Evolutionary conservation across 2,888 invertebrate genomes (phyloP).

Genomic region (Troides helena): DNA sequence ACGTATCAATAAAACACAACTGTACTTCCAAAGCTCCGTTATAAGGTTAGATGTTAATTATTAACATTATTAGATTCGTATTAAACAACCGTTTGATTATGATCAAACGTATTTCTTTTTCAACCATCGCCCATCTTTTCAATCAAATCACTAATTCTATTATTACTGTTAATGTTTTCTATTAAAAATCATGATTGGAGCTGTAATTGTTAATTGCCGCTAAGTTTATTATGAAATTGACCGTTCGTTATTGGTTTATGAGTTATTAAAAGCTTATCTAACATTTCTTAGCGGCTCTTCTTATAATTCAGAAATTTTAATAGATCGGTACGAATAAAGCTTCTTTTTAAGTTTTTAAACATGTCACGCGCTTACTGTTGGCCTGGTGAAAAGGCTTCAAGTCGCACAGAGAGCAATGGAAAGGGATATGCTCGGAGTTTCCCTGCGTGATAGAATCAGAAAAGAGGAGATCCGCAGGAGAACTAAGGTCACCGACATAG

Average conservation of each 20-base stretch:
- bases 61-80: slow-evolving; percentile 27
- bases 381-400: too few relatives aligned
- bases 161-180: slow-evolving; percentile 22
- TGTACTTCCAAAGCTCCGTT: slow-evolving; percentile 23
- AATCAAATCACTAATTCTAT: slow-evolving; percentile 23
- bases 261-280: not conserved
- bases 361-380: too few relatives aligned
- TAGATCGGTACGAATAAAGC: too few relatives aligned
- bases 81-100: slow-evolving; percentile 23
- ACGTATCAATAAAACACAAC: slow-evolving; percentile 24
- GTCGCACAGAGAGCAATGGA: too few relatives aligned
- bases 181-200: slow-evolving; percentile 12
- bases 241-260: slow-evolving; percentile 1
- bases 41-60: slow-evolving; percentile 24
- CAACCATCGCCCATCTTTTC: slow-evolving; percentile 17
- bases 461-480: too few relatives aligned
- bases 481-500: too few relatives aligned
- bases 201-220: slow-evolving; percentile 20
- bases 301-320: too few relatives aligned
- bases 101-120: slow-evolving; percentile 16
- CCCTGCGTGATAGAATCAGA: too few relatives aligned
- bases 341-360: too few relatives aligned
- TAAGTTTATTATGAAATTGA: slow-evolving; percentile 7
- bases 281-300: too few relatives aligned
- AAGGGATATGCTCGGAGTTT: too few relatives aligned